Evolutionary conservation across 2,888 invertebrate species (phyloP), one percentile per base, ranked within the genome.

Genomic region (Mamestra brassicae): DNA sequence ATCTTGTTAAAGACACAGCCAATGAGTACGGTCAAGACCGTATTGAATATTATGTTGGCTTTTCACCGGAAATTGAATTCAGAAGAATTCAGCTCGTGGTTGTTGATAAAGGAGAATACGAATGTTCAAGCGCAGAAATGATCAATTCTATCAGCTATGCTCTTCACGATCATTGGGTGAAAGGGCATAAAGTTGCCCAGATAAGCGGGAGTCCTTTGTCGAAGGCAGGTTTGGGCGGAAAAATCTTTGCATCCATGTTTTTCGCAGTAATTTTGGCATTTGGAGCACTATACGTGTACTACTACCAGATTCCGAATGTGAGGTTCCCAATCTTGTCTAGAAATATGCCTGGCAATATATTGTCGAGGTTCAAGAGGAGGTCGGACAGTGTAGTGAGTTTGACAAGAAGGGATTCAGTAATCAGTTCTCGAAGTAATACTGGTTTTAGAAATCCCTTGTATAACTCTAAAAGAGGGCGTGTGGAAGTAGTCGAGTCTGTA

Each of bases 381-480:
- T 93, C 95, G 5, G 96, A 96, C 3, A 96, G 96, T 84, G 90
- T 95, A 1, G 94, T 96, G 6, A 95, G 95, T 45, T 85, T 96
- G 80, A 94, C 96, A 0, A 88, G 96, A 71, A 91, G 95, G 70
- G 95, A 95, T 80, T 96, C 96, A 3, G 86, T 87, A 0, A 87
- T 89, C 0, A 91, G 91, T 57, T 85, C 84, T 5, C 88, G 91
- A 52, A 93, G 93, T 4, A 92, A 92, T 0, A 92, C 94, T 0
- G 93, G 94, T 0, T 96, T 96, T 76, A 94, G 95, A 38, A 96
- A 96, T 87, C 96, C 96, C 0, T 79, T 96, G 83, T 96, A 96
- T 83, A 92, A 94, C 74, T 96, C 96, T 0, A 94, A 90, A 88
- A 93, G 95, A 85, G 94, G 92, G 76, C 91, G 94, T 79, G 94